Evolutionary conservation across 2,888 invertebrate species (phyloP).

Genomic region (Scelioninae gen. 1): DNA sequence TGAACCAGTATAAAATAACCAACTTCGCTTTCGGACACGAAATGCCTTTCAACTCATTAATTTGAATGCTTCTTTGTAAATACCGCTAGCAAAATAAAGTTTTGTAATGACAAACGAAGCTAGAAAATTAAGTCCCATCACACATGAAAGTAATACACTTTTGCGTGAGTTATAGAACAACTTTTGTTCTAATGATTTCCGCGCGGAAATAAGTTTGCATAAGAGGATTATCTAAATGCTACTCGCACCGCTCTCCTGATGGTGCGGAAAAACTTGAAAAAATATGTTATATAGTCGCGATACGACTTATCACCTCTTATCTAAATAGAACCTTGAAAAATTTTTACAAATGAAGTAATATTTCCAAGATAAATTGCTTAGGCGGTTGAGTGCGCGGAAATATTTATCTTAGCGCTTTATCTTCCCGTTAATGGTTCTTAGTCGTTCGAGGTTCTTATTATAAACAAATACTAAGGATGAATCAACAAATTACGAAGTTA

Average conservation of each 20-base stretch:
- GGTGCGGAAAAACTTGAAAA: slow-evolving; percentile 11
- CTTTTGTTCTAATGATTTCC: slow-evolving; percentile 46
- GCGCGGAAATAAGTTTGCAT: slow-evolving; percentile 41
- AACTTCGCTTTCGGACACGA: neutral
- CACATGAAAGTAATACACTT: slow-evolving; percentile 33
- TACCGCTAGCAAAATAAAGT: slow-evolving; percentile 1
- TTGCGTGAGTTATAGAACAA: slow-evolving; percentile 23
- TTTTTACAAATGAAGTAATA: slow-evolving; percentile 1
- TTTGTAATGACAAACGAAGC: slow-evolving; percentile 26
- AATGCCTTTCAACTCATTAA: slow-evolving; percentile 1
- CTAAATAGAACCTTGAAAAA: slow-evolving; percentile 15
- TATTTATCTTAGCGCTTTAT: neutral
- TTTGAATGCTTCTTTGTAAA: slow-evolving; percentile 6
- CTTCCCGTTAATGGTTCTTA: neutral
- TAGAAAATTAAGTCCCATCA: slow-evolving; percentile 24
- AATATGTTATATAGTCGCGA: slow-evolving; percentile 7
- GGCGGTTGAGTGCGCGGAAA: neutral
- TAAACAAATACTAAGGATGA: neutral
- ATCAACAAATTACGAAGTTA: slow-evolving; percentile 4
- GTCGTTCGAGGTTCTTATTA: neutral
- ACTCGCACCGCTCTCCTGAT: slow-evolving; percentile 1
- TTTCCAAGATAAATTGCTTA: neutral
- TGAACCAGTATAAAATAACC: neutral
- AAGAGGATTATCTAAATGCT: slow-evolving; percentile 48
- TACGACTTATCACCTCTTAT: slow-evolving; percentile 17